These are phyloP conservation scores for Coracopsis vasa DNA, from an alignment of 2,113 vertebrate species.

Conservation along the genomic window DNA sequence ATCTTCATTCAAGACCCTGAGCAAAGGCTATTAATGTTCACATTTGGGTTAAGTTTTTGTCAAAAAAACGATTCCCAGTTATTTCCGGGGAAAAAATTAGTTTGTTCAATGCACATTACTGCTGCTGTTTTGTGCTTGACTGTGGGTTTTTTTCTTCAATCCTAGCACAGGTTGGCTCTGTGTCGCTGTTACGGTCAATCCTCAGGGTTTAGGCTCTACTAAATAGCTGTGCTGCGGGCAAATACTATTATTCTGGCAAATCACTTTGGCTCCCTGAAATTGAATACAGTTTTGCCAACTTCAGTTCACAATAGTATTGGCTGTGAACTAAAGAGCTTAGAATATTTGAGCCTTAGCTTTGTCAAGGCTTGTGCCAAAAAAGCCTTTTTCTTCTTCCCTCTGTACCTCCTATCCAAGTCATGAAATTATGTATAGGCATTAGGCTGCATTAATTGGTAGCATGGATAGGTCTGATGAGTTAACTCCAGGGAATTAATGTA, in stretches of 20 bases:
- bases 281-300: neutral
- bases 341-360: neutral
- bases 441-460: neutral
- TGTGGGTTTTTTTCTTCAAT: neutral
- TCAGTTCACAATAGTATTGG: neutral
- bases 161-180: neutral
- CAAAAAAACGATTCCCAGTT: neutral
- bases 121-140: neutral
- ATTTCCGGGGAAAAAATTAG: neutral
- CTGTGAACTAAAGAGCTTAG: neutral
- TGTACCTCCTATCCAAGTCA: neutral
- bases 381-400: neutral
- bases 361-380: neutral
- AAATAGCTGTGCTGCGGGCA: neutral
- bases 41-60: neutral
- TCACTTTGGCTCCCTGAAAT: neutral
- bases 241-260: neutral
- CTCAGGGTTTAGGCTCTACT: neutral
- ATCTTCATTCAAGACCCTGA: neutral
- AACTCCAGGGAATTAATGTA: neutral
- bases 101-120: neutral
- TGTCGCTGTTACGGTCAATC: neutral
- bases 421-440: neutral
- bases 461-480: neutral
- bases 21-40: neutral